These are phyloP conservation scores for Ceriagrion tenellum DNA, from an alignment of 2,888 invertebrate genomes.

Conservation along the genomic window DNA sequence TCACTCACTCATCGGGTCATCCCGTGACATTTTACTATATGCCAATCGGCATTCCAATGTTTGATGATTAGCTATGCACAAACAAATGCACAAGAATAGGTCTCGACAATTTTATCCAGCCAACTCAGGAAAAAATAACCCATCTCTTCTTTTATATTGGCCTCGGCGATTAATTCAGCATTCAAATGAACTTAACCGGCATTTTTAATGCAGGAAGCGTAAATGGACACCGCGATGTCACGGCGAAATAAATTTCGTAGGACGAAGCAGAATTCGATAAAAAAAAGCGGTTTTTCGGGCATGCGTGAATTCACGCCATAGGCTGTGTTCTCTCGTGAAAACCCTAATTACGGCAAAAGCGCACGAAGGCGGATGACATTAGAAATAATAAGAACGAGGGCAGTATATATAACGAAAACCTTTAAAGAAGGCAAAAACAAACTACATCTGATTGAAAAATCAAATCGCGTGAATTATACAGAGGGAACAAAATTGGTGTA, in stretches of 20 bases:
- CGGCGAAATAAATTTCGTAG: not conserved
- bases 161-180: not conserved
- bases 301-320: not conserved
- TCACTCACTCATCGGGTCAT: too few relatives aligned
- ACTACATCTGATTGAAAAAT: too few relatives aligned
- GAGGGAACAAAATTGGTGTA: too few relatives aligned
- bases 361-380: too few relatives aligned
- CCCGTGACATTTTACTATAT: too few relatives aligned
- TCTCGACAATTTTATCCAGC: not conserved
- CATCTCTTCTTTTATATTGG: not conserved
- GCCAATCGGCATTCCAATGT: too few relatives aligned
- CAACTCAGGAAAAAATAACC: not conserved
- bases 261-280: not conserved
- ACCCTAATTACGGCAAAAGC: too few relatives aligned
- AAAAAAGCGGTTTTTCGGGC: not conserved
- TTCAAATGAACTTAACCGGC: not conserved
- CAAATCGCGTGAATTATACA: too few relatives aligned
- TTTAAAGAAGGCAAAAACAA: too few relatives aligned
- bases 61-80: too few relatives aligned
- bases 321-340: not conserved
- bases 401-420: too few relatives aligned
- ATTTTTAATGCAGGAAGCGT: constrained; percentile 6
- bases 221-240: not conserved
- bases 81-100: not conserved
- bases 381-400: too few relatives aligned